These are phyloP conservation scores for Quiscalus mexicanus DNA, from an alignment of 2,113 vertebrate species.

Conservation along the genomic window DNA sequence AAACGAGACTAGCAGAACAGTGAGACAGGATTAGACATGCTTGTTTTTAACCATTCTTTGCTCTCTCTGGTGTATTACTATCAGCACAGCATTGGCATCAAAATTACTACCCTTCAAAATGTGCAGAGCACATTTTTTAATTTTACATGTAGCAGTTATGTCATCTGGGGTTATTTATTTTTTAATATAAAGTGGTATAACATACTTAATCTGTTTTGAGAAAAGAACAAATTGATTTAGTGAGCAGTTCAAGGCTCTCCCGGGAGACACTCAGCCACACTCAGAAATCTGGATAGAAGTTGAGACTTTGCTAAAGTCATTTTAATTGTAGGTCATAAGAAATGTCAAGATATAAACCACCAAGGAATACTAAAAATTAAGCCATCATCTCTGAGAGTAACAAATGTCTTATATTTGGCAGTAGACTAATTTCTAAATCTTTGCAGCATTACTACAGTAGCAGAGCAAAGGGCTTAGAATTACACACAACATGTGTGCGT, in stretches of 20 bases:
- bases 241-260: conserved; percentile 30
- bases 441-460: background rate
- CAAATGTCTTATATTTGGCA: background rate
- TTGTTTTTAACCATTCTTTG: conserved; percentile 64
- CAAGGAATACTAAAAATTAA: conserved; percentile 59
- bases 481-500: background rate
- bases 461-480: background rate
- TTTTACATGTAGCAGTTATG: background rate
- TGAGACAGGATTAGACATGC: conserved; percentile 64
- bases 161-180: conserved; percentile 51
- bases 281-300: conserved; percentile 33
- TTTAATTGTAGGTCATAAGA: conserved; percentile 57
- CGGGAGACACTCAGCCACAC: conserved; percentile 29
- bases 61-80: conserved; percentile 42
- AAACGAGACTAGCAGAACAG: conserved; percentile 39
- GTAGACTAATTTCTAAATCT: background rate
- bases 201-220: conserved; percentile 56
- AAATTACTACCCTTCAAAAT: conserved; percentile 45
- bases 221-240: conserved; percentile 56
- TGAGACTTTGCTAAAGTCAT: conserved; percentile 3
- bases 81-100: conserved; percentile 17
- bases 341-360: conserved; percentile 44
- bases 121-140: background rate
- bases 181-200: conserved; percentile 43
- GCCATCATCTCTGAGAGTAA: conserved; percentile 17